Percentiles rank a stretch among this genome's conserved stretches.
phyloP scores from a whole-genome alignment of 1,140 invertebrate genomes.

The Zaprionus africanus region DNA sequence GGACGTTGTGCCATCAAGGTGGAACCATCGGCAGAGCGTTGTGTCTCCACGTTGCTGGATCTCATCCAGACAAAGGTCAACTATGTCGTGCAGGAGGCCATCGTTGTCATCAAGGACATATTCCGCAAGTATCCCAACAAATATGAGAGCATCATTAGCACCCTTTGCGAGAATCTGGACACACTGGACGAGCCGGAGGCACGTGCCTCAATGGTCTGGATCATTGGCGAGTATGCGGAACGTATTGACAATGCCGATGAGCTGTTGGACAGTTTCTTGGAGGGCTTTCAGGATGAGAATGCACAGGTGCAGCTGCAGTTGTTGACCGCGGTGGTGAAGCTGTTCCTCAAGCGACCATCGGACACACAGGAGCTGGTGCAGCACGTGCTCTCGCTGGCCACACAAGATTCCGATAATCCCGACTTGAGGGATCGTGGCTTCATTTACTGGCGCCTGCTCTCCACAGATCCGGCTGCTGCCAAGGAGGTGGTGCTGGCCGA shows the following conservation, averaged over 20 bases:
- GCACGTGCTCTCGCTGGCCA: conserved; percentile 95
- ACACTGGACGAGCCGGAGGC: conserved; percentile 99
- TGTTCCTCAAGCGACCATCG: conserved; percentile 98
- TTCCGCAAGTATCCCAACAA: conserved; percentile 99
- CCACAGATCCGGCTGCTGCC: conserved; percentile 99
- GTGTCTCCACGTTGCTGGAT: conserved; percentile 99
- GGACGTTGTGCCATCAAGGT: conserved; percentile 99
- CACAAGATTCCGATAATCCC: conserved; percentile 99
- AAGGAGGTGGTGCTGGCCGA: conserved; percentile 99
- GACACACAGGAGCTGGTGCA: conserved; percentile 99
- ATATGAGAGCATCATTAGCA: conserved; percentile 99
- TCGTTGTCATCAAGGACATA: conserved; percentile 99
- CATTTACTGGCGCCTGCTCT: conserved; percentile 99
- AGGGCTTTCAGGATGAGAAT: conserved; percentile 99
- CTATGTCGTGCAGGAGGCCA: conserved; percentile 99
- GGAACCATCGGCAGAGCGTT: conserved; percentile 98
- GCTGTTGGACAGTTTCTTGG: conserved; percentile 98
- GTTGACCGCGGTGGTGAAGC: conserved; percentile 98
- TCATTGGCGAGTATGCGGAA: conserved; percentile 99
- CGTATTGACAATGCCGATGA: conserved; percentile 99
- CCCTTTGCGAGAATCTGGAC: conserved; percentile 99
- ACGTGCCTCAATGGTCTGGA: conserved; percentile 99
- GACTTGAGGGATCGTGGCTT: conserved; percentile 99
- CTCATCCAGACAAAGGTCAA: conserved; percentile 99
- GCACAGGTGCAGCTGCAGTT: conserved; percentile 99